A percentile compares a stretch with the other conserved stretches of the same genome.
These are phyloP conservation scores for Saxicola maurus DNA, from an alignment of 2,797 vertebrate species.

Conservation along the genomic window DNA sequence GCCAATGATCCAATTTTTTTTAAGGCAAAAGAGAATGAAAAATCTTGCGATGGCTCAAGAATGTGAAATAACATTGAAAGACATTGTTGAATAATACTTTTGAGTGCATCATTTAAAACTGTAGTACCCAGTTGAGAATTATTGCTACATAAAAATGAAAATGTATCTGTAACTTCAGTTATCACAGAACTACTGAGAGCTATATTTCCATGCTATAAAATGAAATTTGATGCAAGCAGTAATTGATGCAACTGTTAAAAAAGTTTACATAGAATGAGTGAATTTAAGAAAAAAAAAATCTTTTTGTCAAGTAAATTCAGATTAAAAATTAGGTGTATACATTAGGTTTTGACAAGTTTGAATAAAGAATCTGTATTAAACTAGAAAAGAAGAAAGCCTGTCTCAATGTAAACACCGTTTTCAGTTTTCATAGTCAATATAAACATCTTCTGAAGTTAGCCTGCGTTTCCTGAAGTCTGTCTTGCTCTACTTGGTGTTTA, in stretches of 20 bases:
- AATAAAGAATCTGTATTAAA: not conserved
- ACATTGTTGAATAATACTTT: not conserved
- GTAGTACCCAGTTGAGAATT: not conserved
- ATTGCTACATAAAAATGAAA: not conserved
- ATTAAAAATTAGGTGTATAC: not conserved
- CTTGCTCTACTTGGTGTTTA: not conserved
- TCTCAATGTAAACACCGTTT: not conserved
- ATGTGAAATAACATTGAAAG: not conserved
- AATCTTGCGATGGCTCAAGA: not conserved
- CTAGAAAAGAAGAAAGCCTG: not conserved
- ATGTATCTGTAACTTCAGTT: not conserved
- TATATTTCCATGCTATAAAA: not conserved
- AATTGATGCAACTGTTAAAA: not conserved
- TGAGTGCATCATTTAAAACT: not conserved
- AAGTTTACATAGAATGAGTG: not conserved
- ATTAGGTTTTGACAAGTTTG: not conserved
- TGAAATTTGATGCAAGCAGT: not conserved
- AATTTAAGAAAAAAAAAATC: not conserved
- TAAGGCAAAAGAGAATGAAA: not conserved
- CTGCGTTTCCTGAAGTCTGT: conserved; percentile 34
- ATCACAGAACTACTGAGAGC: not conserved
- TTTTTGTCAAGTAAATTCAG: not conserved
- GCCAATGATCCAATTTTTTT: not conserved
- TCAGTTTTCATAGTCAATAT: conserved; percentile 12
- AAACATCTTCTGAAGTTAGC: conserved; percentile 19